phyloP scores from a whole-genome alignment of 2,888 invertebrate genomes.

The Acleris emargana region DNA sequence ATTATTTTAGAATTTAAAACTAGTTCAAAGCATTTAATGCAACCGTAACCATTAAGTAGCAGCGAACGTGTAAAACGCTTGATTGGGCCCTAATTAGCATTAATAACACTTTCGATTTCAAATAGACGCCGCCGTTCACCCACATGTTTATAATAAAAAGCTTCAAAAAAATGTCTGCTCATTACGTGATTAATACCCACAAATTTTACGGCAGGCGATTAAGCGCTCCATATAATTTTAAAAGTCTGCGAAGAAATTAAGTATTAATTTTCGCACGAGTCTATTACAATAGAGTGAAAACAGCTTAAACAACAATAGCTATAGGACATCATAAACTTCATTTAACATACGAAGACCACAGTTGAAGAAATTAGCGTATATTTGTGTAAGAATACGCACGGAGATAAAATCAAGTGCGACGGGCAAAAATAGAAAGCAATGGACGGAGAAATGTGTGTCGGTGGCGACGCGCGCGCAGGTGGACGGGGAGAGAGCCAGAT shows the following conservation, averaged over 20 bases:
- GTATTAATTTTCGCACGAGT: constrained; percentile 34
- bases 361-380: constrained; percentile 30
- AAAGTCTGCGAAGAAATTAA: constrained; percentile 27
- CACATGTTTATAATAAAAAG: constrained; percentile 26
- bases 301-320: constrained; percentile 28
- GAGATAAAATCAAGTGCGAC: constrained; percentile 64
- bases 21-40: constrained; percentile 16
- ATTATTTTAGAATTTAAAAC: constrained; percentile 5
- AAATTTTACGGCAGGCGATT: constrained; percentile 22
- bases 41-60: constrained; percentile 16
- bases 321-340: constrained; percentile 25
- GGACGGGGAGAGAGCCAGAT: constrained; percentile 62
- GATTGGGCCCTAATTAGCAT: constrained; percentile 26
- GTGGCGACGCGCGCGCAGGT: constrained; percentile 72
- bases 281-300: constrained; percentile 34
- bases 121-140: constrained; percentile 2
- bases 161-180: constrained; percentile 17
- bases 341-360: constrained; percentile 25
- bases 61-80: constrained; percentile 24
- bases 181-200: constrained; percentile 21
- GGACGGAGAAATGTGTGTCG: constrained; percentile 79
- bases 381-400: constrained; percentile 51
- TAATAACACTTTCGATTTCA: constrained; percentile 35
- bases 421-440: constrained; percentile 82
- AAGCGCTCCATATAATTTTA: constrained; percentile 24